Conservation (phyloP, 2,888 invertebrate species). For the Tanaodytes sp. region DNA sequence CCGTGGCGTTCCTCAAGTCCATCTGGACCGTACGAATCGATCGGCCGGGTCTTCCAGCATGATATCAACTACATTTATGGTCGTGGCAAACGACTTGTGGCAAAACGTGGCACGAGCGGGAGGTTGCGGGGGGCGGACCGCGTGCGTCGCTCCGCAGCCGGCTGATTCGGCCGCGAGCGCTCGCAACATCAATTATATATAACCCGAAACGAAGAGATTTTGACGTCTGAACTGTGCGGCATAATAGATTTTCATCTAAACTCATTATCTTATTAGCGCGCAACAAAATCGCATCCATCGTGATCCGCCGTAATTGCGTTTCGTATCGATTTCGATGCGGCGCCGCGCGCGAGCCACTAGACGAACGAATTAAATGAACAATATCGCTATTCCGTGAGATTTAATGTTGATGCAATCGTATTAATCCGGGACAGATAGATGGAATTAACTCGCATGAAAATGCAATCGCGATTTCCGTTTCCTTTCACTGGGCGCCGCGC, state of each 20-base stretch:
- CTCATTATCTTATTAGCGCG: slow-evolving; percentile 55
- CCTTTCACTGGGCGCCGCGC: slow-evolving; percentile 42
- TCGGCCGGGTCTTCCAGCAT: slow-evolving; percentile 56
- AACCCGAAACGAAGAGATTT: slow-evolving; percentile 48
- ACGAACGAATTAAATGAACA: slow-evolving; percentile 54
- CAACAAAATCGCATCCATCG: slow-evolving; percentile 54
- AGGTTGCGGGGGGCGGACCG: slow-evolving; percentile 12
- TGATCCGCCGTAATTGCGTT: slow-evolving; percentile 52
- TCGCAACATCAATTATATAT: slow-evolving; percentile 51
- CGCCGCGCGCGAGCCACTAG: slow-evolving; percentile 47
- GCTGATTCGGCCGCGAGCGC: slow-evolving; percentile 15
- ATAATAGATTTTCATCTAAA: slow-evolving; percentile 54
- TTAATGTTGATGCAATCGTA: slow-evolving; percentile 55
- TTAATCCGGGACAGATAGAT: slow-evolving; percentile 55
- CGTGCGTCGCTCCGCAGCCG: neutral
- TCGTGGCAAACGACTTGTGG: slow-evolving; percentile 47
- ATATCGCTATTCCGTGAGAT: slow-evolving; percentile 55
- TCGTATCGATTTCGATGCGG: slow-evolving; percentile 53
- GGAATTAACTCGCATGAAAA: slow-evolving; percentile 56
- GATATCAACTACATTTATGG: slow-evolving; percentile 55
- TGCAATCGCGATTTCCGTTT: slow-evolving; percentile 54
- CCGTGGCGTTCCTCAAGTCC: slow-evolving; percentile 44
- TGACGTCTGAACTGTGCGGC: slow-evolving; percentile 52
- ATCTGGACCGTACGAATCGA: slow-evolving; percentile 60
- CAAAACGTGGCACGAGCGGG: slow-evolving; percentile 20